Conservation (phyloP, 1,140 invertebrate genomes). For the Temnothorax nylanderi region DNA sequence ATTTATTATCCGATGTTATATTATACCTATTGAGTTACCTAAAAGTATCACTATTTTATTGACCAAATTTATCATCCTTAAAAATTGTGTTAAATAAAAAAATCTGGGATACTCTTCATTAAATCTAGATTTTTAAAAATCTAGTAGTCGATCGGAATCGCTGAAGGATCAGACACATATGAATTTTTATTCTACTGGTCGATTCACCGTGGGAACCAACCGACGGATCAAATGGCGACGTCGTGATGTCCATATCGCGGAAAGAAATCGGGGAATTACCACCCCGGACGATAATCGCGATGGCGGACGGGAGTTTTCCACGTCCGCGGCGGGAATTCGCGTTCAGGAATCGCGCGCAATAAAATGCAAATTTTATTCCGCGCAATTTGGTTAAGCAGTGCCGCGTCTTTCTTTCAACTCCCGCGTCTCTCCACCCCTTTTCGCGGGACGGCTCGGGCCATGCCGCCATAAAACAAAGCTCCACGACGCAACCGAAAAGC, state of each 20-base stretch:
- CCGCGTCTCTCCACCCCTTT: slow-evolving; percentile 10
- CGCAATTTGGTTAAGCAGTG: slow-evolving; percentile 70
- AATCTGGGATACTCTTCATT: neutral
- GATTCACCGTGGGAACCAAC: neutral
- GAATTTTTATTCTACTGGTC: neutral
- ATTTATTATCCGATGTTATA: neutral
- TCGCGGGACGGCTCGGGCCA: slow-evolving; percentile 6
- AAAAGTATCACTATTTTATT: neutral
- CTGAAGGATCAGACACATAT: neutral
- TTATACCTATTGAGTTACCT: no score
- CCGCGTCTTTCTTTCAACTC: slow-evolving; percentile 35
- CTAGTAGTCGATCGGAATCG: neutral
- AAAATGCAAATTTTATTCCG: slow-evolving; percentile 73
- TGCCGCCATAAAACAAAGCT: slow-evolving; percentile 55
- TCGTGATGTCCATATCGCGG: slow-evolving; percentile 28
- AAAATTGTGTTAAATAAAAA: neutral
- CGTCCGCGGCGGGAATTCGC: slow-evolving; percentile 13
- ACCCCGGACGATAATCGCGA: slow-evolving; percentile 1
- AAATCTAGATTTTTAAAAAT: neutral
- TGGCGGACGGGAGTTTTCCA: slow-evolving; percentile 49
- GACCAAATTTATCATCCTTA: neutral
- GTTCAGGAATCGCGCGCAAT: slow-evolving; percentile 61
- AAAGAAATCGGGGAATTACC: slow-evolving; percentile 47
- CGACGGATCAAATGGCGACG: slow-evolving; percentile 23
- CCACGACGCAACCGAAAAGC: slow-evolving; percentile 35